These are phyloP conservation scores for Plebejus anna DNA, from an alignment of 2,888 invertebrate species.

Conservation along the genomic window DNA sequence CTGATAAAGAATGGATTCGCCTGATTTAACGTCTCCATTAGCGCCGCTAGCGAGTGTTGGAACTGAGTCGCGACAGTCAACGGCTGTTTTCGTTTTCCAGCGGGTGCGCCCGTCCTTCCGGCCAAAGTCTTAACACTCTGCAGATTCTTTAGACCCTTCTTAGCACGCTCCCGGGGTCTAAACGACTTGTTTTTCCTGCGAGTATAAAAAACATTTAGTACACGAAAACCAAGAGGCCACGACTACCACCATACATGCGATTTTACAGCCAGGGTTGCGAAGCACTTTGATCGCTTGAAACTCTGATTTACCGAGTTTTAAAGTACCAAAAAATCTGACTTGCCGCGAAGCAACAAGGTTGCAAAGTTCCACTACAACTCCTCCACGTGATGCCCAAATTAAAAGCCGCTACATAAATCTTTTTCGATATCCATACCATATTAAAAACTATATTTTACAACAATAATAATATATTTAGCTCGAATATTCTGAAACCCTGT, in stretches of 20 bases:
- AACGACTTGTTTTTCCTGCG: conserved; percentile 95
- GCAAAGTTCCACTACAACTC: not conserved
- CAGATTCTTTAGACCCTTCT: conserved; percentile 93
- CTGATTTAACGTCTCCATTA: conserved; percentile 96
- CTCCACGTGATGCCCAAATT: not conserved
- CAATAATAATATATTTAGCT: not conserved
- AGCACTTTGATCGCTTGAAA: not conserved
- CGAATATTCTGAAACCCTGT: not conserved
- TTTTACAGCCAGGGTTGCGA: conserved; percentile 17
- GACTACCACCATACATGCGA: conserved; percentile 18
- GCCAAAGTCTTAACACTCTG: conserved; percentile 95
- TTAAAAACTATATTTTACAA: not conserved
- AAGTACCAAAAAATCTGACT: not conserved
- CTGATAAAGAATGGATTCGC: conserved; percentile 81
- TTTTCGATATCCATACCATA: not conserved
- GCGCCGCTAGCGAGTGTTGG: conserved; percentile 92
- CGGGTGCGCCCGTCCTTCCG: conserved; percentile 83
- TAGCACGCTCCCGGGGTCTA: conserved; percentile 90
- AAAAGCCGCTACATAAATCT: not conserved
- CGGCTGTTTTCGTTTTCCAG: conserved; percentile 89
- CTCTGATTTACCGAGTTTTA: not conserved
- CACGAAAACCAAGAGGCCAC: not conserved
- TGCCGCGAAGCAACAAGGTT: not conserved
- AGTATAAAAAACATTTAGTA: not conserved
- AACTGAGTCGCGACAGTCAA: conserved; percentile 97